phyloP scores from a whole-genome alignment of 2,113 vertebrate genomes.

The Brienomyrus brachyistius region DNA sequence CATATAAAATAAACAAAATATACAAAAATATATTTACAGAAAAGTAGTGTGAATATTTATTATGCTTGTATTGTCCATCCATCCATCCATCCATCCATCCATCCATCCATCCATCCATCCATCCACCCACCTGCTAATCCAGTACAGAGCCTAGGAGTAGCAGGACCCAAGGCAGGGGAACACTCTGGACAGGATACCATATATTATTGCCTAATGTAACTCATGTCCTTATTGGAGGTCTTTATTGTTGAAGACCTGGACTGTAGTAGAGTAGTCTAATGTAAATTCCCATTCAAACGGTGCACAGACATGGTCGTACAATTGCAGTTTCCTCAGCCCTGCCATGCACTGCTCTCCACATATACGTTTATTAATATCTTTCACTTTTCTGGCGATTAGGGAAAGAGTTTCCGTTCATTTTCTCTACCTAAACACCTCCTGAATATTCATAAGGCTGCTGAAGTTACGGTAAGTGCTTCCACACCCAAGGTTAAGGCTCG shows the following conservation, averaged over 20 bases:
- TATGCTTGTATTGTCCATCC: neutral
- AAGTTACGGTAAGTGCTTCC: constrained; percentile 12
- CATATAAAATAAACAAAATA: neutral
- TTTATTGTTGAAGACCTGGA: neutral
- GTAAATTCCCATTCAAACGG: neutral
- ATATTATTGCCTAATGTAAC: neutral
- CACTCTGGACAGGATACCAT: neutral
- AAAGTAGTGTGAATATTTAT: neutral
- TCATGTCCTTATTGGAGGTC: neutral
- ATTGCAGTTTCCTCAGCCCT: neutral
- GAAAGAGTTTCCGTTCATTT: constrained; percentile 32
- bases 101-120: neutral
- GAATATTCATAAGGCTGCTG: constrained; percentile 36
- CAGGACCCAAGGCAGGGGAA: neutral
- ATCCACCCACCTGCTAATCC: neutral
- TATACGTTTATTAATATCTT: neutral
- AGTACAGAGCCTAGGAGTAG: neutral
- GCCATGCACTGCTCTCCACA: neutral
- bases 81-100: neutral
- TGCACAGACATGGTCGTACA: neutral
- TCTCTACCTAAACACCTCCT: constrained; percentile 17
- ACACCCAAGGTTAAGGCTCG: constrained; percentile 12
- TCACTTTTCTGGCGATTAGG: constrained; percentile 34
- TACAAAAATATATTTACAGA: neutral
- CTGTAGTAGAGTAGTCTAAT: no score